Base-by-base conservation (phyloP, 2,113 vertebrate species). In the Geococcyx californianus region DNA sequence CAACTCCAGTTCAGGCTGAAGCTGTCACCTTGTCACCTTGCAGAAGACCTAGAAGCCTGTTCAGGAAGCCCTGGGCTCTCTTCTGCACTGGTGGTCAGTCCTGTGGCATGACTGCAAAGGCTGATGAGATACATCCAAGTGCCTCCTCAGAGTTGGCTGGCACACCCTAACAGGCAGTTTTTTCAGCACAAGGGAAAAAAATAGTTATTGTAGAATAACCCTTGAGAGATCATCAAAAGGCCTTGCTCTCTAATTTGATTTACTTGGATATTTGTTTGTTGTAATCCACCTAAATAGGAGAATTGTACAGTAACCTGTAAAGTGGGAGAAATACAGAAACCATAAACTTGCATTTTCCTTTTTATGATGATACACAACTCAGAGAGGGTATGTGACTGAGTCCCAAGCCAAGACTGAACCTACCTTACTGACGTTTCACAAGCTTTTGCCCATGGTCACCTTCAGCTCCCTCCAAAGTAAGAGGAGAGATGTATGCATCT, bases 401-500 rank as follows among this genome's bases (percentile, higher is more conserved):
- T n/a, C 58, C 79, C 34, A 45, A 51, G 69, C 77, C 87, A 84
- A 40, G 73, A 10, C 13, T 47, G 73, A 74, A 42, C 55, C 77
- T 64, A 33, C 56, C 82, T 58, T 16, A 6, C 55, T 38, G 89
- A 21, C 33, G 34, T 89, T 74, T 84, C 87, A 26, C 73, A 63
- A 9, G 21, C 18, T 67, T 68, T 23, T 20, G 45, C 49, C 84
- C n/a, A 80, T 60, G 92, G 84, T 89, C 93, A 96, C 77, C 90
- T 75, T 40, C 42, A 81, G 87, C 73, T 94, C 69, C 87, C 81
- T 96, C 60, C 91, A 31, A 21, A 33, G 84, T 26, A 28, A 64
- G 58, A 14, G 73, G 72, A 70, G 77, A 93, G 69, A 84, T 75
- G 73, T 82, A 47, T 82, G 81, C 82, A 87, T 79, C 87, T 94